Evolutionary conservation across 2,113 vertebrate species (phyloP).

Genomic region (Oophaga pumilio): DNA sequence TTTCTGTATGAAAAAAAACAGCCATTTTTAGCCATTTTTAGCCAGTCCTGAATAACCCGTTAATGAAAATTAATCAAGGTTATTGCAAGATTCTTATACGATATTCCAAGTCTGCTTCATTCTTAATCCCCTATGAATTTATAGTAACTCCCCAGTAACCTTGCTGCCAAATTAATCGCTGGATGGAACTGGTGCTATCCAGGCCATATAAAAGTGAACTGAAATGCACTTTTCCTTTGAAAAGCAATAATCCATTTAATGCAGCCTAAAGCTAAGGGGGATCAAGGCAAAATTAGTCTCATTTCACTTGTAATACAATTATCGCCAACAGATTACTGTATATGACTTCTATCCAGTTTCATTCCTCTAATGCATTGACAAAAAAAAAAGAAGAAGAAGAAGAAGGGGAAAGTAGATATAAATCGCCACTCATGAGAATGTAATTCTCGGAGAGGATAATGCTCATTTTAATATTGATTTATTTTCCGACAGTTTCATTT

Average conservation of each 20-base stretch:
- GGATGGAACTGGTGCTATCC: conserved; percentile 11
- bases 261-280: conserved; percentile 44
- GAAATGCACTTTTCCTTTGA: conserved; percentile 39
- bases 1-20: neutral
- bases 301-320: conserved; percentile 53
- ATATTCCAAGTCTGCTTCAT: neutral
- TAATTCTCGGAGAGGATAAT: conserved; percentile 31
- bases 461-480: conserved; percentile 52
- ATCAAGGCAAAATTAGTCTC: conserved; percentile 52
- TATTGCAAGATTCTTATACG: neutral
- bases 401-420: conserved; percentile 26
- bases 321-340: conserved; percentile 51
- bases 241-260: conserved; percentile 55
- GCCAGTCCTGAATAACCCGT: neutral
- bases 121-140: conserved; percentile 15
- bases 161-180: conserved; percentile 27
- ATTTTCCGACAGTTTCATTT: conserved; percentile 27
- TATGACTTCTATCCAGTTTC: conserved; percentile 48
- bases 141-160: conserved; percentile 23
- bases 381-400: neutral
- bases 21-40: too few relatives aligned
- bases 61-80: neutral
- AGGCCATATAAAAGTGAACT: conserved; percentile 48
- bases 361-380: conserved; percentile 43
- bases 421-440: conserved; percentile 16